Evolutionary conservation across 2,113 vertebrate species (phyloP), one percentile per base, ranked within the genome.

Genomic region (Eira barbara): DNA sequence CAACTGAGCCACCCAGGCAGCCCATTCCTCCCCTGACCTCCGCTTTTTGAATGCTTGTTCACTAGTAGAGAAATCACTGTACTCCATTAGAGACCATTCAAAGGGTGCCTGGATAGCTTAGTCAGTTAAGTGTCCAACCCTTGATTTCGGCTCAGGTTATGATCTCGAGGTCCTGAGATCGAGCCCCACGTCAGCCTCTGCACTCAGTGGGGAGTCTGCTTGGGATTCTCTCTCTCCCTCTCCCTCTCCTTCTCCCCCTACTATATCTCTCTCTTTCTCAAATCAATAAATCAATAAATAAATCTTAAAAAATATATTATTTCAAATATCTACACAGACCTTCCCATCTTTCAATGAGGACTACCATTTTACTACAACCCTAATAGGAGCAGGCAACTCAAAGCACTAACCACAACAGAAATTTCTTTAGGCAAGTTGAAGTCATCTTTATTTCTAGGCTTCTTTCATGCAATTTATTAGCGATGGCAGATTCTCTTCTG

Each of bases 401-500:
- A 65, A 88, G 42, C 36, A 76, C 45, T 49, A 49, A 78, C 42
- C 23, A 20, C 34, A 80, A 74, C 0, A 69, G 36, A 27, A 74
- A 52, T 96, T 87, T 96, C 89, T 95, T 80, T 29, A 84, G 92
- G 57, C 49, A 81, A 88, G 52, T 39, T 42, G 69, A 74, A 96
- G 79, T 45, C 89, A 27, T 89, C 88, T 92, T 92, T 88, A 95
- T 84, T 81, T 92, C 92, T 52, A 57, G 57, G 21, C 10, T 59
- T 94, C 63, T 90, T 45, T 71, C 49, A 31, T 49, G 45, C 45
- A 55, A 4, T 69, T 92, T 95, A 95, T 97, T 84, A 88, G 39
- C 31, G n/a, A 95, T 87, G 84, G 80, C 63, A 87, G 74, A 15
- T 67, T 90, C 90, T 81, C 81, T 95, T 95, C 94, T 88, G 87